Evolutionary conservation across 2,888 invertebrate species (phyloP).

Genomic region (Antitype chi): DNA sequence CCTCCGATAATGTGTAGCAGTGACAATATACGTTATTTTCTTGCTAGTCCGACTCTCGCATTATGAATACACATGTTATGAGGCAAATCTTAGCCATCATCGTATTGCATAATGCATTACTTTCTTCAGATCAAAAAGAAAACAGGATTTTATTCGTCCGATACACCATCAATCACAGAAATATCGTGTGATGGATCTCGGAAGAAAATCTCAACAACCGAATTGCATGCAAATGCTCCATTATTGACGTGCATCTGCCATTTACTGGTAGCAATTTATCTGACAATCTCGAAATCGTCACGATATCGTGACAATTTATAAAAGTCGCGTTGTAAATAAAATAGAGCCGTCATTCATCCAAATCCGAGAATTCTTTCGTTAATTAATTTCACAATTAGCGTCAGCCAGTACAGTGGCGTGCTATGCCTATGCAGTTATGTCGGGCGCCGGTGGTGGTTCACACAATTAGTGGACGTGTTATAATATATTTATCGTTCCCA

Average conservation of each 20-base stretch:
- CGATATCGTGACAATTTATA: conserved; percentile 33
- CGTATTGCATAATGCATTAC: conserved; percentile 23
- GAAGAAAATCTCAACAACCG: conserved; percentile 25
- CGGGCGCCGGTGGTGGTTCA: conserved; percentile 66
- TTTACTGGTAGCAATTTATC: conserved; percentile 31
- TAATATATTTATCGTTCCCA: conserved; percentile 69
- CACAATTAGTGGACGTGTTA: conserved; percentile 70
- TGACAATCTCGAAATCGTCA: conserved; percentile 26
- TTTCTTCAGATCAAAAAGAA: conserved; percentile 13
- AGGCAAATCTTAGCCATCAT: neutral
- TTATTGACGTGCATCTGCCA: conserved; percentile 20
- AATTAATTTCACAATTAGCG: conserved; percentile 61
- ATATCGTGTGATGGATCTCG: conserved; percentile 17
- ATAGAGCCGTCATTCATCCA: conserved; percentile 45
- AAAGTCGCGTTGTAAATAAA: conserved; percentile 24
- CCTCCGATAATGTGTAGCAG: too few species aligned
- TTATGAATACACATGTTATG: neutral
- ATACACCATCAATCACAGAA: conserved; percentile 25
- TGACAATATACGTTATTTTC: too few species aligned
- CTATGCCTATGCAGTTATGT: conserved; percentile 56
- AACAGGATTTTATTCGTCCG: conserved; percentile 15
- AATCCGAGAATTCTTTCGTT: conserved; percentile 55
- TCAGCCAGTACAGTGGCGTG: conserved; percentile 59
- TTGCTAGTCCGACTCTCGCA: too few species aligned
- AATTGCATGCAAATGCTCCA: conserved; percentile 38